Evolutionary conservation across 2,888 invertebrate species (phyloP).

Genomic region (Hirtodrosophila alboralis): DNA sequence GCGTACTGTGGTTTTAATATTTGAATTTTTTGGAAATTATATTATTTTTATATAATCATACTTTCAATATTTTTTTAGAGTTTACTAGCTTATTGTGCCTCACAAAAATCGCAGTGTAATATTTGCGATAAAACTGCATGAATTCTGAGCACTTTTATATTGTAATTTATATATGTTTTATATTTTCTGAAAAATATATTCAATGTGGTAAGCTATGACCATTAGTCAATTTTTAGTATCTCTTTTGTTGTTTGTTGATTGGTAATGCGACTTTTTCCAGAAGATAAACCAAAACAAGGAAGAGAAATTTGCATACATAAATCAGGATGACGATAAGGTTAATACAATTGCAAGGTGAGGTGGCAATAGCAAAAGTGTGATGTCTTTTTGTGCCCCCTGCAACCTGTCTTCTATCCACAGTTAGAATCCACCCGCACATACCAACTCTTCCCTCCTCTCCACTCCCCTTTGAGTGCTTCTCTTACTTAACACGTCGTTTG

Average conservation of each 20-base stretch:
- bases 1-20: too few relatives aligned
- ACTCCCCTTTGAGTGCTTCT: constrained; percentile 25
- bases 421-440: not conserved
- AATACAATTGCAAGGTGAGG: constrained; percentile 58
- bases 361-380: constrained; percentile 29
- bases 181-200: not conserved
- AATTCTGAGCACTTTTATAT: not conserved
- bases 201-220: constrained; percentile 9
- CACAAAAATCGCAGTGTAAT: too few relatives aligned
- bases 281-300: constrained; percentile 23
- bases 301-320: constrained; percentile 60
- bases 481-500: constrained; percentile 66
- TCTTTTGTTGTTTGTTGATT: constrained; percentile 37
- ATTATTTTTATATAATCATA: not conserved
- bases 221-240: constrained; percentile 48
- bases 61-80: not conserved
- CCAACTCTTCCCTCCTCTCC: not conserved
- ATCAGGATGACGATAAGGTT: constrained; percentile 69
- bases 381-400: constrained; percentile 13
- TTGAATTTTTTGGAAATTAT: not conserved
- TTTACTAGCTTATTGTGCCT: not conserved
- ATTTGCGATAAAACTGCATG: not conserved
- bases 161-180: not conserved
- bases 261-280: constrained; percentile 26
- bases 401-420: not conserved